phyloP scores from a whole-genome alignment of 2,113 vertebrate genomes.

The Ceuthmochares aereus region DNA sequence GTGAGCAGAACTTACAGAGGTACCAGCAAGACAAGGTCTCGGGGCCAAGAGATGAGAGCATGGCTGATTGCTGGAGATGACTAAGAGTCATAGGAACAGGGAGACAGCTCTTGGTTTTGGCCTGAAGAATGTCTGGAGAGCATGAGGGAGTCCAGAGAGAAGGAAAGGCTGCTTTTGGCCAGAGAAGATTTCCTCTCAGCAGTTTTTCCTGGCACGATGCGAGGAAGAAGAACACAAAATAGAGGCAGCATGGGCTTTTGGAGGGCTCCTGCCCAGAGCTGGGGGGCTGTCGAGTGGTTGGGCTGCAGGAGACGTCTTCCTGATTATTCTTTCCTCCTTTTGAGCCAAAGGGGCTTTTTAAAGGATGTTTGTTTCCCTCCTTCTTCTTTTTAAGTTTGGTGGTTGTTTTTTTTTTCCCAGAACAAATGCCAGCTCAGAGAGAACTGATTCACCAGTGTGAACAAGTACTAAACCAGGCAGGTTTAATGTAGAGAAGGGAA shows the following conservation, averaged over 20 bases:
- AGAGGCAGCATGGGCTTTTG: neutral
- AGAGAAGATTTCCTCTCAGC: conserved; percentile 34
- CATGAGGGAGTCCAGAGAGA: neutral
- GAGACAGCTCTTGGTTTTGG: conserved; percentile 28
- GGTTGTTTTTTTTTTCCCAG: conserved; percentile 26
- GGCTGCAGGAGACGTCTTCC: neutral
- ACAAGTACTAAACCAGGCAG: conserved; percentile 37
- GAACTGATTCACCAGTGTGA: conserved; percentile 58
- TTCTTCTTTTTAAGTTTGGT: conserved; percentile 14
- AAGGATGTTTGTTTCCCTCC: conserved; percentile 49
- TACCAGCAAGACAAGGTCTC: neutral
- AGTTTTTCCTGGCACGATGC: conserved; percentile 58
- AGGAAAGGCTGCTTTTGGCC: conserved; percentile 28
- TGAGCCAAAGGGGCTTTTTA: conserved; percentile 51
- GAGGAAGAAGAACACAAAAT: neutral
- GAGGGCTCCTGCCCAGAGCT: neutral
- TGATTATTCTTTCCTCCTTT: conserved; percentile 49
- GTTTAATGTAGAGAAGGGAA: conserved; percentile 7
- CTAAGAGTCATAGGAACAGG: conserved; percentile 38
- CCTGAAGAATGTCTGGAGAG: conserved; percentile 5
- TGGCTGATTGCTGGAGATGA: conserved; percentile 14
- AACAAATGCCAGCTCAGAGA: conserved; percentile 51
- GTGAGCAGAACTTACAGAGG: neutral
- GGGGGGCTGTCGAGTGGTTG: neutral
- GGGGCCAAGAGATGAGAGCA: conserved; percentile 32